Percentiles rank a stretch among this genome's conserved stretches.
phyloP scores from a whole-genome alignment of 2,797 vertebrate species.

The Syndactyla subalaris region DNA sequence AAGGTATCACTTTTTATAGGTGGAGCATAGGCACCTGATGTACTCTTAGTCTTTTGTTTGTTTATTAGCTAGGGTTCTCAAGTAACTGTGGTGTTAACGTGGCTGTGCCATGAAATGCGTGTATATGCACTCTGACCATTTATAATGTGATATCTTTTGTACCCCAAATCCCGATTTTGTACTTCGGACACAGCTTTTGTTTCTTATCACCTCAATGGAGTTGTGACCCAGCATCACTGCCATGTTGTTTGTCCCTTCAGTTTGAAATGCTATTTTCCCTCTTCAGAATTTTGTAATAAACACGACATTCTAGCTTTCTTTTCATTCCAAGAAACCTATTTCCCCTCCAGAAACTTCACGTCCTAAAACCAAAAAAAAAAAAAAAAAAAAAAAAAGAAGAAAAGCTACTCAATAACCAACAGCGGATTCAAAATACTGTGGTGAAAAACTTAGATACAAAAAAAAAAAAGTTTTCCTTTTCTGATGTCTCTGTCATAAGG shows the following conservation, averaged over 20 bases:
- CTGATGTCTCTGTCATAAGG: background rate
- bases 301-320: background rate
- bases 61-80: background rate
- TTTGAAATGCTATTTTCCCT: background rate
- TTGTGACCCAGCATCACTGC: background rate
- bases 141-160: background rate
- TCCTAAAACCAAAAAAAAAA: background rate
- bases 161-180: background rate
- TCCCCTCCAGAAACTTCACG: background rate
- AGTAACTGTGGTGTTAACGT: fast-evolving
- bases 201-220: background rate
- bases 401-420: no score
- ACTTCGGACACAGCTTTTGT: background rate
- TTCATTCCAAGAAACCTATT: background rate
- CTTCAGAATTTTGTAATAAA: background rate
- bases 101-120: background rate
- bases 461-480: background rate
- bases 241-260: background rate
- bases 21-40: background rate
- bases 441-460: fast-evolving
- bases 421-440: no score
- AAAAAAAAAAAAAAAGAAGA: no score
- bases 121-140: background rate
- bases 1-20: background rate
- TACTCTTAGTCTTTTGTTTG: constrained; percentile 9